Evolutionary conservation across 1,140 invertebrate species (phyloP).

Genomic region (Pogonus chalceus): DNA sequence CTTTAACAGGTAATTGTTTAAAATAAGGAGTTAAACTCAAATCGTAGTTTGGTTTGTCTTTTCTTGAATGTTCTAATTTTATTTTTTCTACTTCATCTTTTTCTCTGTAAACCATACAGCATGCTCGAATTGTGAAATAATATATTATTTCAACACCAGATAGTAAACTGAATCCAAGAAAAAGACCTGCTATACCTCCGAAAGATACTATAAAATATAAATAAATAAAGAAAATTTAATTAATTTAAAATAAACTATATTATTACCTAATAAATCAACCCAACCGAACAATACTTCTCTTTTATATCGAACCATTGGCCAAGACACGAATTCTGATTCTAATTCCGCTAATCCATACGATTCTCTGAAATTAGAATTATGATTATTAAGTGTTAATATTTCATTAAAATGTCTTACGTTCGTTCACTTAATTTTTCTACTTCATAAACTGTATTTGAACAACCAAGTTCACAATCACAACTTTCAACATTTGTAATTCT

Average conservation of each 20-base stretch:
- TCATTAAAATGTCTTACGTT: conserved; percentile 33
- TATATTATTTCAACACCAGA: conserved; percentile 62
- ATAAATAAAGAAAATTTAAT: conserved; percentile 5
- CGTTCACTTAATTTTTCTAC: conserved; percentile 55
- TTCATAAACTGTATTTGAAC: conserved; percentile 60
- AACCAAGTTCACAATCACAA: conserved; percentile 56
- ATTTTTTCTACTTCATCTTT: conserved; percentile 22
- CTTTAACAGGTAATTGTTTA: conserved; percentile 19
- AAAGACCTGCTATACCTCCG: conserved; percentile 64
- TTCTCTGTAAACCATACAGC: conserved; percentile 45
- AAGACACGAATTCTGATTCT: conserved; percentile 51
- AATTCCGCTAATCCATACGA: conserved; percentile 28
- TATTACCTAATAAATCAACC: conserved; percentile 57
- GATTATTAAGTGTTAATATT: conserved; percentile 11
- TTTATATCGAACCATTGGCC: conserved; percentile 64
- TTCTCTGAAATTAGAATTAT: conserved; percentile 22
- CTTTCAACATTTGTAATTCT: conserved; percentile 47
- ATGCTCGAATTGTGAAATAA: conserved; percentile 58
- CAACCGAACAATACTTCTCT: conserved; percentile 66
- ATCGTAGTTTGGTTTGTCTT: conserved; percentile 22
- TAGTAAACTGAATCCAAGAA: conserved; percentile 62
- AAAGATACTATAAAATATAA: conserved; percentile 46
- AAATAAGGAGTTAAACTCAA: conserved; percentile 29
- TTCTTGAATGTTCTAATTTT: conserved; percentile 15
- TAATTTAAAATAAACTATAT: background rate